Conservation (phyloP, 2,797 vertebrate genomes). For the Pterois miles region DNA sequence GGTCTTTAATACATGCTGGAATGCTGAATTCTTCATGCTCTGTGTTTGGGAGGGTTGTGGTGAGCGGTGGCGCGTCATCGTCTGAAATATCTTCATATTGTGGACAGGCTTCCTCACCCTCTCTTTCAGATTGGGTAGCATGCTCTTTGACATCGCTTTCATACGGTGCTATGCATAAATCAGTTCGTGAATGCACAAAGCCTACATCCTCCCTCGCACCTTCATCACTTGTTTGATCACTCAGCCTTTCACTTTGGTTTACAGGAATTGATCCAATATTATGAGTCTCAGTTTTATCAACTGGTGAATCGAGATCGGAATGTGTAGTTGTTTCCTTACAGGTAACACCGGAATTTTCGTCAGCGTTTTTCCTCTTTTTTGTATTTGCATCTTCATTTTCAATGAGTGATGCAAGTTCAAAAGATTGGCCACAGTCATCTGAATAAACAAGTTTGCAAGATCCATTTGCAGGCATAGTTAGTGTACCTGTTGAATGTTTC, state of each 20-base stretch:
- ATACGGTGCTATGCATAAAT: background rate
- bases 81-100: constrained; percentile 53
- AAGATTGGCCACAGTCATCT: background rate
- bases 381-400: background rate
- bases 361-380: background rate
- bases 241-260: background rate
- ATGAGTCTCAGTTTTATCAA: background rate
- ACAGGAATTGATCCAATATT: background rate
- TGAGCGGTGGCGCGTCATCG: background rate
- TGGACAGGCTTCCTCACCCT: rapidly evolving
- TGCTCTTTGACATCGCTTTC: background rate
- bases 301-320: background rate
- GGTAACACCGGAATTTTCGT: background rate
- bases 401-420: too few relatives aligned
- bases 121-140: rapidly evolving
- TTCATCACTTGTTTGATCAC: background rate
- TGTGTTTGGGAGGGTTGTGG: background rate
- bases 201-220: background rate
- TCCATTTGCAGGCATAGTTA: background rate
- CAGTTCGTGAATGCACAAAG: background rate
- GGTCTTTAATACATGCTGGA: background rate
- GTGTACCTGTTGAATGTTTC: constrained; percentile 37
- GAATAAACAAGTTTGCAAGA: background rate
- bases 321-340: background rate
- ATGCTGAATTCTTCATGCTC: too few relatives aligned